Base-by-base conservation (phyloP, 2,797 vertebrate species). In the Protosalanx chinensis region DNA sequence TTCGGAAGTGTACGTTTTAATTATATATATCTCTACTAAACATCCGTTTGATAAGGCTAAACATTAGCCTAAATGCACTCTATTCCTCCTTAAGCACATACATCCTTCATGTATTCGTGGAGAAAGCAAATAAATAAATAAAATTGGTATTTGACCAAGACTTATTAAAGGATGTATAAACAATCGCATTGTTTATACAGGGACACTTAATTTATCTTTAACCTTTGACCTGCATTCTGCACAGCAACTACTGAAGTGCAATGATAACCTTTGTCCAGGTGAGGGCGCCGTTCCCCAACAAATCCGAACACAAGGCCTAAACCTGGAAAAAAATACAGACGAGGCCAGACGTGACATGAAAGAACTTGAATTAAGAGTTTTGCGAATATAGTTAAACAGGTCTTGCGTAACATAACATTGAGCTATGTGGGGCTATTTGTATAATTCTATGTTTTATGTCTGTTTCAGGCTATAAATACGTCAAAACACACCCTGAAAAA, bases 211-310 rank as follows among this genome's bases (percentile, higher is more conserved):
- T 8, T 16, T n/a, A 56, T 56, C 51, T 56, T 16, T 56, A 56
- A 56, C 51, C 51, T 56, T n/a, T 56, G 51, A 56, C 51, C 51
- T 56, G 7, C 18, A 56, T 6, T 56, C 51, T n/a, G 51, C 18
- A 56, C 15, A 56, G 18, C 15, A 56, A n/a, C 4, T 56, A 56
- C 51, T 16, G 29, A 67, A 41, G 5, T 73, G 58, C 56, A 67
- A n/a, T 62, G 20, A 3, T 16, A 3, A 61, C 7, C 5, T 51
- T 1, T 56, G 4, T 67, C 72, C 72, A 73, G 57, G 49, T 33
- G 29, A 29, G 32, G 72, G 72, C 16, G 58, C 41, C 35, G 27
- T 73, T 35, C 57, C 33, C 30, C 16, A 13, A 60, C 29, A 6
- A 60, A 59, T 59, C 27, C 7, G 3, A 27, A 49, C 23, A n/a